Base-by-base conservation (phyloP, 2,888 invertebrate genomes). In the Anthophora plumipes region DNA sequence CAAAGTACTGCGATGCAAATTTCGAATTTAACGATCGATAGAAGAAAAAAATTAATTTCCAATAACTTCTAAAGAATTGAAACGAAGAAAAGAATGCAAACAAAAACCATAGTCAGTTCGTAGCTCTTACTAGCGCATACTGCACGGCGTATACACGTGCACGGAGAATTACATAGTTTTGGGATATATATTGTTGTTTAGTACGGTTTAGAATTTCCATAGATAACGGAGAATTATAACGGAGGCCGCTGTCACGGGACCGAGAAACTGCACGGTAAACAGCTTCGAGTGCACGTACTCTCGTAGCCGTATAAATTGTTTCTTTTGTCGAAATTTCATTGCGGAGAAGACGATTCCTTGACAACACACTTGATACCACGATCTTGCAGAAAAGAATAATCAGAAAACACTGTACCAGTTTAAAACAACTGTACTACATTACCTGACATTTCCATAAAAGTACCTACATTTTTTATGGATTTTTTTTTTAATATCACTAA, bases 211-310 rank as follows among this genome's bases (percentile, higher is more conserved):
- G 91, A 92, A 92, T 92, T 92, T 92, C 92, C 92, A 92, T 92
- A 92, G 92, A 92, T 92, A 92, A 92, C 91, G 89, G 91, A 91
- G 92, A 92, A 92, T 92, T 92, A 92, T 91, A 91, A 92, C 89
- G 86, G 88, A 89, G 88, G 78, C 85, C 82, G 86, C 87, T 89
- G 87, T 89, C 88, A 86, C 89, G 85, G 87, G 83, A 89, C 86
- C 88, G 88, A 89, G 90, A 87, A 89, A 89, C 88, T 83, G 83
- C 83, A 75, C 82, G 73, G 83, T 69, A 84, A 83, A 84, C 80
- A 88, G 82, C 81, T 86, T 77, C 71, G 82, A 69, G 69, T 85
- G 82, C 77, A 83, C 86, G 87, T 84, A 77, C 80, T 50, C 55
- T n/a, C 64, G 59, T 54, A 69, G 79, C 66, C 72, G 61, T 77